Evolutionary conservation across 2,797 vertebrate species (phyloP).

Genomic region (Manis javanica): DNA sequence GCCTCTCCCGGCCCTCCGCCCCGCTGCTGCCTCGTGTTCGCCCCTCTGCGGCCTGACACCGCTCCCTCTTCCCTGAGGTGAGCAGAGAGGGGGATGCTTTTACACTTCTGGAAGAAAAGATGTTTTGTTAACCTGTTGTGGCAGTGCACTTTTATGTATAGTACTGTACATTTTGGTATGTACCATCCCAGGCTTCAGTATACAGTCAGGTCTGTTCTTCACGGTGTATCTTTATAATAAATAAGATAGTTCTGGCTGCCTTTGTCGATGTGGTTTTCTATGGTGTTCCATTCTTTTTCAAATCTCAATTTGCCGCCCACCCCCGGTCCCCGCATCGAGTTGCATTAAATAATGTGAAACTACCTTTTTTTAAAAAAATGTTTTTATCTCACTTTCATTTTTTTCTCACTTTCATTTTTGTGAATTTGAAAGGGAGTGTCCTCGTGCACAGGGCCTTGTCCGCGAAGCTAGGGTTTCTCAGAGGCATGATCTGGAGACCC

Average conservation of each 20-base stretch:
- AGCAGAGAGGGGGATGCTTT: conserved; percentile 81
- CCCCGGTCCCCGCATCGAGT: background rate
- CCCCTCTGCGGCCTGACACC: conserved; percentile 84
- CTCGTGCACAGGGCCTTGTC: background rate
- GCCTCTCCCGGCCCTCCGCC: conserved; percentile 66
- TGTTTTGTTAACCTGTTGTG: conserved; percentile 94
- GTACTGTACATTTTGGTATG: conserved; percentile 98
- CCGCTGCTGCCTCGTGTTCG: conserved; percentile 84
- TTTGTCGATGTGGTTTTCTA: conserved; percentile 35
- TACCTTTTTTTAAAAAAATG: background rate
- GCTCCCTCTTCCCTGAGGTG: conserved; percentile 83
- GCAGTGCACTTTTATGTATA: conserved; percentile 98
- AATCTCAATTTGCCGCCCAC: background rate
- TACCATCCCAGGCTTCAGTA: conserved; percentile 94
- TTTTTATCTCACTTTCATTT: background rate
- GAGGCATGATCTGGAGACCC: background rate
- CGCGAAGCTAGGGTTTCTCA: background rate
- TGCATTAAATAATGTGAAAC: background rate
- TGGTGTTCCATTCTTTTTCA: background rate
- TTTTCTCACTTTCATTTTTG: background rate
- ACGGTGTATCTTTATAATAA: conserved; percentile 97
- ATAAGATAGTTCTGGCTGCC: conserved; percentile 93
- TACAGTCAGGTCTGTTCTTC: conserved; percentile 92
- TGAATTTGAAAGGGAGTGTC: conserved; percentile 9
- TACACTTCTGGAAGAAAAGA: conserved; percentile 87